phyloP scores from a whole-genome alignment of 2,113 vertebrate genomes.

The Amblyopsis rosae region DNA sequence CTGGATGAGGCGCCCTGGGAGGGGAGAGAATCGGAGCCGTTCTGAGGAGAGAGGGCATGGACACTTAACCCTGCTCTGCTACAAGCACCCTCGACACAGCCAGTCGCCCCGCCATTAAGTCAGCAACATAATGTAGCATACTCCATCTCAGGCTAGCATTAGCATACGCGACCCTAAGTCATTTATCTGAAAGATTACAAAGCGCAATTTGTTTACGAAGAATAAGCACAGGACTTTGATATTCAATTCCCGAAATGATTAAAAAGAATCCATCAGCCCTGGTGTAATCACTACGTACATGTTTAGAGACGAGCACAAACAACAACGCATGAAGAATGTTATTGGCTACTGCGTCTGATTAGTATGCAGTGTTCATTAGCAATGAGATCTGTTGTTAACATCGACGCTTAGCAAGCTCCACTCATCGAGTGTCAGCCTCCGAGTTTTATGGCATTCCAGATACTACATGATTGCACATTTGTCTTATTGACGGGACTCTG shows the following conservation, averaged over 20 bases:
- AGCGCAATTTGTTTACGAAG: neutral
- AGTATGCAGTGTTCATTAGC: constrained; percentile 45
- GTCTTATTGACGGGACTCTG: constrained; percentile 31
- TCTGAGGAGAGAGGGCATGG: constrained; percentile 30
- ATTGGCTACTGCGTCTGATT: constrained; percentile 39
- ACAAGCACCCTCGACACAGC: constrained; percentile 5
- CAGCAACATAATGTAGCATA: constrained; percentile 4
- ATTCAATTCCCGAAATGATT: constrained; percentile 1
- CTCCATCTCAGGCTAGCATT: constrained; percentile 4
- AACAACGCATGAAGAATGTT: constrained; percentile 20
- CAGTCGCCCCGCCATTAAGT: constrained; percentile 6
- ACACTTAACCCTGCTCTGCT: constrained; percentile 37
- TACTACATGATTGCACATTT: constrained; percentile 40
- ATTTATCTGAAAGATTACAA: constrained; percentile 1
- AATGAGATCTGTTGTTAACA: constrained; percentile 40
- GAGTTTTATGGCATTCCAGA: constrained; percentile 12
- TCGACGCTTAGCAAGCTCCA: constrained; percentile 38
- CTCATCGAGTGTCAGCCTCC: constrained; percentile 38
- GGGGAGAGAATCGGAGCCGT: constrained; percentile 51
- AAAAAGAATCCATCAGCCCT: neutral
- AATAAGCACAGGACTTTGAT: neutral
- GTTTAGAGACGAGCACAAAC: constrained; percentile 15
- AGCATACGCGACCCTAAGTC: constrained; percentile 2
- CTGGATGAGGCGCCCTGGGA: constrained; percentile 95
- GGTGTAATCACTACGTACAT: constrained; percentile 4